Evolutionary conservation across 2,888 invertebrate genomes (phyloP), one percentile per base, ranked within the genome.

Genomic region (Ganaspis brasiliensis): DNA sequence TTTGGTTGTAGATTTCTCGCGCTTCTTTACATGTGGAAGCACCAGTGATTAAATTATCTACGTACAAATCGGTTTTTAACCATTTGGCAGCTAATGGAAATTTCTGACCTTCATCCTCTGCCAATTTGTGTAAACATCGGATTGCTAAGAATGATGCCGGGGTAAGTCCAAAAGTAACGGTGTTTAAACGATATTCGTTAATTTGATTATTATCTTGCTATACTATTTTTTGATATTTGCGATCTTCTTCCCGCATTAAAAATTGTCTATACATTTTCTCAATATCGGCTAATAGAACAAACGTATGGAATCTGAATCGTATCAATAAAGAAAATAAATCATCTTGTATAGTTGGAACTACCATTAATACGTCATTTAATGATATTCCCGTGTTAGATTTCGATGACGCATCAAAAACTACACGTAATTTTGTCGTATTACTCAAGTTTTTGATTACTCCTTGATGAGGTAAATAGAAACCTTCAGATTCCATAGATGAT

Each of bases 151-250:
- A 88, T 0, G 87, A 83, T 1, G 84, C 81, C 9, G 83, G 70
- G 5, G 84, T 78, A 0, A 83, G 73, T 0, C 86, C 84, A 24
- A 86, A 87, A 0, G 85, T 88, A 3, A 87, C 83, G 0, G 83
- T 86, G 19, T 83, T 81, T 0, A 85, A 49, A 12, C 83, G 61
- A 14, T 81, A 83, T n/a, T 63, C 40, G 21, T 67, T 35, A 21
- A 72, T 35, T 61, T 52, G 1, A 9, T 31, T 9, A 45, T 78
- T 59, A 12, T 19, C 10, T 21, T 70, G 40, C 76, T 77, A 81
- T 4, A 82, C 12, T 16, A 81, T 78, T 35, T 61, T 67, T 73
- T 80, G 78, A 37, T 35, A 76, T 31, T 76, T 73, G 14, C 73
- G 37, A 40, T 78, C 79, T 55, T 77, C 55, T 52, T 77, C 63